Percentiles rank a stretch among this genome's conserved stretches.
These are phyloP conservation scores for Brachylomia viminalis DNA, from an alignment of 2,888 invertebrate species.

Conservation along the genomic window DNA sequence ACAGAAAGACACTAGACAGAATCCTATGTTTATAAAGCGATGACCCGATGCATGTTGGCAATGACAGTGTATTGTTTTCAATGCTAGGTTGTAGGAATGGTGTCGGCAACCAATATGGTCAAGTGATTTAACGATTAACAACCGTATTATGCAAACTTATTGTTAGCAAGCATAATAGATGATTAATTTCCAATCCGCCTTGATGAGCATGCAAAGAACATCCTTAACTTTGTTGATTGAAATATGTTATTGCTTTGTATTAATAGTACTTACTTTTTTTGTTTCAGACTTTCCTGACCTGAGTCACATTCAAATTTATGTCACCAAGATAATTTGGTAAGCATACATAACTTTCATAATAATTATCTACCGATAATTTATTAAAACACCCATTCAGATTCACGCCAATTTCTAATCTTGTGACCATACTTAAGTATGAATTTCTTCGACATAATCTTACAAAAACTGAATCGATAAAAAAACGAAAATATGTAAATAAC, in stretches of 20 bases:
- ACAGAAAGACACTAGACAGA: not conserved
- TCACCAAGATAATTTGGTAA: slow-evolving; percentile 84
- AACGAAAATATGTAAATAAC: slow-evolving; percentile 46
- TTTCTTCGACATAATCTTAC: slow-evolving; percentile 16
- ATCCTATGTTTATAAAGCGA: slow-evolving; percentile 11
- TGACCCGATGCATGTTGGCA: slow-evolving; percentile 49
- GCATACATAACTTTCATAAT: slow-evolving; percentile 65
- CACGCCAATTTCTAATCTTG: slow-evolving; percentile 43
- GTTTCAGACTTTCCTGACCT: slow-evolving; percentile 84
- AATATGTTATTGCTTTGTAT: not conserved
- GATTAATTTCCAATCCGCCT: slow-evolving; percentile 17
- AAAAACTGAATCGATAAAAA: slow-evolving; percentile 5
- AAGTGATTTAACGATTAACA: slow-evolving; percentile 43
- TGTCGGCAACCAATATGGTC: slow-evolving; percentile 44
- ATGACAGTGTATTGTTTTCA: slow-evolving; percentile 59
- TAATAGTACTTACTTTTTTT: slow-evolving; percentile 64
- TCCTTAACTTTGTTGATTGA: slow-evolving; percentile 5
- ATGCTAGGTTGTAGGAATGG: slow-evolving; percentile 54
- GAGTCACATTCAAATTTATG: slow-evolving; percentile 83
- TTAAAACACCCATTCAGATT: not conserved
- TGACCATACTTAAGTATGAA: slow-evolving; percentile 27
- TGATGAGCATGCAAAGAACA: slow-evolving; percentile 26
- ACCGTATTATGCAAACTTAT: slow-evolving; percentile 30
- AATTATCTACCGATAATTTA: not conserved
- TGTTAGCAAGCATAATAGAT: slow-evolving; percentile 41